phyloP scores from a whole-genome alignment of 2,797 vertebrate genomes.

The Chromobotia macracanthus region DNA sequence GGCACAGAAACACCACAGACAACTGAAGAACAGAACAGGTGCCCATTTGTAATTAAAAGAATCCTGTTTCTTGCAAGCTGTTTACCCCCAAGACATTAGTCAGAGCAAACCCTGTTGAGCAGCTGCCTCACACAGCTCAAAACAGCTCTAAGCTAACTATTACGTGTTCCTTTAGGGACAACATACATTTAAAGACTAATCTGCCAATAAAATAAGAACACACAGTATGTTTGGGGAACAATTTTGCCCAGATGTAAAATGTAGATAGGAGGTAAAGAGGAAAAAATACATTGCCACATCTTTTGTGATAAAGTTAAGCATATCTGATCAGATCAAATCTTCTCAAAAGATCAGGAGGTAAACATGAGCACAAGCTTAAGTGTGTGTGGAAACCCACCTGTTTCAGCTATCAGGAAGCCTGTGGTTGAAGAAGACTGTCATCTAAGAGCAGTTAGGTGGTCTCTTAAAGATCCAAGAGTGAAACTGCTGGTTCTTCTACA shows the following conservation, averaged over 20 bases:
- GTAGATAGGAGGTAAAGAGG: not conserved
- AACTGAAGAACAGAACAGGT: conserved; percentile 22
- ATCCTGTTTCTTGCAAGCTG: conserved; percentile 29
- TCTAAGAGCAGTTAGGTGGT: conserved; percentile 93
- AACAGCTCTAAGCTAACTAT: conserved; percentile 12
- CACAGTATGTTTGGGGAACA: not conserved
- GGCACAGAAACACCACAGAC: conserved; percentile 32
- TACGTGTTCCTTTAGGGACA: not conserved
- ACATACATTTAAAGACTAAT: conserved; percentile 12
- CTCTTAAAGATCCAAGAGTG: conserved; percentile 90
- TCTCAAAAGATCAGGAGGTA: conserved; percentile 2
- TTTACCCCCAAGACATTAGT: conserved; percentile 27
- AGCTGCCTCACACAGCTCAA: not conserved
- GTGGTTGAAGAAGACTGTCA: conserved; percentile 98
- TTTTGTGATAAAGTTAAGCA: not conserved
- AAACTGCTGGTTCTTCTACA: conserved; percentile 91
- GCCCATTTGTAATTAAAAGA: conserved; percentile 35
- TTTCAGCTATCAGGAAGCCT: conserved; percentile 96
- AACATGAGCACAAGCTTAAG: conserved; percentile 6
- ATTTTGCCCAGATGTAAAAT: not conserved
- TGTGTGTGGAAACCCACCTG: conserved; percentile 79
- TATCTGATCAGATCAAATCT: not conserved
- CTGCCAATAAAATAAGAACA: conserved; percentile 4
- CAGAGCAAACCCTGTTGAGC: not conserved
- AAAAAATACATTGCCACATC: not conserved